Evolutionary conservation across 1,140 invertebrate genomes (phyloP), one percentile per base, ranked within the genome.

Genomic region (Polypedilum pembai): DNA sequence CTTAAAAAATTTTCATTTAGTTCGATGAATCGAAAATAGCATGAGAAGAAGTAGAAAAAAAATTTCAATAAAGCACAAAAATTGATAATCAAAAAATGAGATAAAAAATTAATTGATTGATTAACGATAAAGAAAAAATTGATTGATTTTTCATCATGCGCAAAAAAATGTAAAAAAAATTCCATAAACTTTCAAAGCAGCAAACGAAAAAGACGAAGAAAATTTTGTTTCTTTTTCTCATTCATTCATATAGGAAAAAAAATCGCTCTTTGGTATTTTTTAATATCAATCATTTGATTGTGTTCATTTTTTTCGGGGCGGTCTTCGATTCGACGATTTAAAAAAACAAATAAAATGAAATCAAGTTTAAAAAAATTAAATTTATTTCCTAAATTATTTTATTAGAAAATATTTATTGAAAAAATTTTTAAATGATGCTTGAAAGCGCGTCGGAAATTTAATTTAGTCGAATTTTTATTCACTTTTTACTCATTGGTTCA

Each of bases 251-350:
- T 69, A 69, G 17, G 65, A 20, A 69, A 69, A 69, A 69, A 69
- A 69, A 69, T 69, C 65, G 65, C 65, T 69, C 65, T 18, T 69
- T 18, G 65, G 20, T 69, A 69, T 69, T 69, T 66, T 69, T 69
- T 69, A 69, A 69, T 69, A 69, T 69, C 65, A 69, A 69, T 69
- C 65, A 69, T 69, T 69, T 69, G 65, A 69, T 69, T 69, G 65
- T 69, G 18, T 69, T 69, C n/a, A 12, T 56, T 56, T 56, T 56
- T 56, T 69, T 69, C 18, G 17, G 17, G 65, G 65, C 17, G 65
- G 65, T 17, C 65, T 18, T 69, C 20, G n/a, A n/a, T n/a, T n/a
- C n/a, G n/a, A n/a, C n/a, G n/a, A n/a, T n/a, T n/a, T n/a, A n/a
- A n/a, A n/a, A n/a, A n/a, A n/a, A n/a, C n/a, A n/a, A n/a, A n/a